These are phyloP conservation scores for Chrysocyon brachyurus DNA, from an alignment of 2,797 vertebrate species.

Conservation along the genomic window DNA sequence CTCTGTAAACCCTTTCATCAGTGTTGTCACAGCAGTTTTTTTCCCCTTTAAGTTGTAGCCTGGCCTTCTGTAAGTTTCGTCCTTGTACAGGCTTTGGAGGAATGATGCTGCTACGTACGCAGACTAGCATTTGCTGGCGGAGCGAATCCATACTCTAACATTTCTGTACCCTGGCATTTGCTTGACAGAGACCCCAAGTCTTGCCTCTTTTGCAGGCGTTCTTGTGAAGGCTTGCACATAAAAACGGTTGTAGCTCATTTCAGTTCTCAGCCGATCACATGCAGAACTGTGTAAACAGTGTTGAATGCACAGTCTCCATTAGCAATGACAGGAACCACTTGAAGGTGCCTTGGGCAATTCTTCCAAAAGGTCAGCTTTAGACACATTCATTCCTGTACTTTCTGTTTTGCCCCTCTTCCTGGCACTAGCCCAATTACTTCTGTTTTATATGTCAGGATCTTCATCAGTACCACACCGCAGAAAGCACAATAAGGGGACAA, in stretches of 20 bases:
- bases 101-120: too few relatives aligned
- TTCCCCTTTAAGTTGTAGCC: not conserved
- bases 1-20: not conserved
- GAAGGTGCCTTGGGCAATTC: slow-evolving; percentile 75
- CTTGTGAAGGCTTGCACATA: not conserved
- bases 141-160: not conserved
- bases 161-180: not conserved
- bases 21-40: not conserved
- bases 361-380: slow-evolving; percentile 85
- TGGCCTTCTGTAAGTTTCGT: not conserved
- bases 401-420: slow-evolving; percentile 62
- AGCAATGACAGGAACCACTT: slow-evolving; percentile 79
- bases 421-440: slow-evolving; percentile 83
- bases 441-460: slow-evolving; percentile 84
- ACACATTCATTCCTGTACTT: slow-evolving; percentile 74
- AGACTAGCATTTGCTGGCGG: not conserved
- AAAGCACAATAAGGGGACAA: slow-evolving; percentile 85
- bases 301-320: slow-evolving; percentile 67
- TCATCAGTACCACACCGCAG: slow-evolving; percentile 78
- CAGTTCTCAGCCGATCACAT: slow-evolving; percentile 6
- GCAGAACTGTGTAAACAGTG: slow-evolving; percentile 62
- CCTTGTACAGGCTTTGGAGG: not conserved
- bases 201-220: not conserved
- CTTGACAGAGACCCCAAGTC: not conserved
- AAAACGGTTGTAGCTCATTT: not conserved